Base-by-base conservation (phyloP, 2,113 vertebrate genomes). In the Tyrannus savana region DNA sequence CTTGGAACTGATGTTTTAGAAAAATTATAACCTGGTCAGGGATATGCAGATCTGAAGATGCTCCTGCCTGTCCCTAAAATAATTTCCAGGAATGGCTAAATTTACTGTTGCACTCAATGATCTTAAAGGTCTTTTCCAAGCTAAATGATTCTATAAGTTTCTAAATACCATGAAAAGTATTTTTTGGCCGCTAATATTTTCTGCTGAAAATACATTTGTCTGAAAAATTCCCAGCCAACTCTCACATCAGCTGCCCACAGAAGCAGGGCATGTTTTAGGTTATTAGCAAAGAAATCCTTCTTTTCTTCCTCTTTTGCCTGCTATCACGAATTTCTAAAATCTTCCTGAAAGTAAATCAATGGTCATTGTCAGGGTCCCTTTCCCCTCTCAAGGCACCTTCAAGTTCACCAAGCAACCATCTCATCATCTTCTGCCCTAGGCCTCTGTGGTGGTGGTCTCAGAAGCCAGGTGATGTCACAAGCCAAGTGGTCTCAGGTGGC, bases 231-330 rank as follows among this genome's bases (percentile, higher is more conserved):
- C 18, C 28, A 77, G 23, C 15, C 17, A 39, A 8, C 42, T 74
- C 21, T 19, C 63, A 13, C 35, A 79, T 30, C 2, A 60, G 8
- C 3, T 56, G 2, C 56, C n/a, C 55, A 27, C 15, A 52, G n/a
- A 93, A 46, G 18, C 2, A 11, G 0, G 1, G 5, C 6, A 31
- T 3, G 2, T 37, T 10, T 5, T 44, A 8, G 21, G 6, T 80
- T 73, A 39, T 30, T 35, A 81, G 8, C 2, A 35, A 73, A 64
- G 53, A 85, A 37, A 12, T 44, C 19, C 25, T n/a, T 14, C 13
- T 58, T 7, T 44, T 16, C 12, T 56, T 77, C 23, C 23, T 28
- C 35, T 58, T 88, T 44, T 47, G 60, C 31, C 19, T 44, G 5
- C 2, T 56, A 14, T 52, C 39, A 44, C 19, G 12, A 7, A 21